Percentiles rank a stretch among this genome's conserved stretches.
Conservation (phyloP, 2,888 invertebrate species). For the Ophion obscuratus region DNA sequence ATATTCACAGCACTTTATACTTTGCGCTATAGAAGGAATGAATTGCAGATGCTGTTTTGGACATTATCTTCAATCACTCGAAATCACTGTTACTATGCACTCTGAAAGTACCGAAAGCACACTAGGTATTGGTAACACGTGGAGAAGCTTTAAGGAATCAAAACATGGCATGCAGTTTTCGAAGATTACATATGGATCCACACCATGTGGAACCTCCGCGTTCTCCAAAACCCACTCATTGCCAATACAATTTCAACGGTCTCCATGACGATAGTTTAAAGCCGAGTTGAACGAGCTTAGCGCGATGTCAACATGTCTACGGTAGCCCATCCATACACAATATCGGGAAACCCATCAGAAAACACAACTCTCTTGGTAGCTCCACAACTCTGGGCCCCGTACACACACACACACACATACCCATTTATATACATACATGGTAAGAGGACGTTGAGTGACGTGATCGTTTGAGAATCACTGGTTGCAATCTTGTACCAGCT, state of each 20-base stretch:
- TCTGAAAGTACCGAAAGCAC: no score
- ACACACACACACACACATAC: background rate
- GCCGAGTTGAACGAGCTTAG: conserved; percentile 11
- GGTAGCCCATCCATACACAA: conserved; percentile 20
- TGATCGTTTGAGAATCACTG: conserved; percentile 79
- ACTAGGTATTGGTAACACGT: no score
- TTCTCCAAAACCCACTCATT: background rate
- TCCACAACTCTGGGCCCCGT: conserved; percentile 30
- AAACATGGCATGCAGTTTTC: no score
- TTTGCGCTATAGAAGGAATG: no score
- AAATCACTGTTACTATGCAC: no score
- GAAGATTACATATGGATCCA: no score
- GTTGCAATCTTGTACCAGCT: conserved; percentile 83
- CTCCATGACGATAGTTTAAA: conserved; percentile 1
- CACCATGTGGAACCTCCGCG: no score
- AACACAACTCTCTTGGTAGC: conserved; percentile 41
- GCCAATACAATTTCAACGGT: conserved; percentile 29
- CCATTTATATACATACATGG: conserved; percentile 31
- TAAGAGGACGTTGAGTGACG: conserved; percentile 57
- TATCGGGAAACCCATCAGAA: conserved; percentile 51
- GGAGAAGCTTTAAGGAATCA: no score
- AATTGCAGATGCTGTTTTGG: no score
- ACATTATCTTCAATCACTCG: no score
- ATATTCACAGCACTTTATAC: no score
- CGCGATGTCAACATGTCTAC: conserved; percentile 29